Evolutionary conservation across 2,113 vertebrate species (phyloP).

Genomic region (Crotalus helleri): DNA sequence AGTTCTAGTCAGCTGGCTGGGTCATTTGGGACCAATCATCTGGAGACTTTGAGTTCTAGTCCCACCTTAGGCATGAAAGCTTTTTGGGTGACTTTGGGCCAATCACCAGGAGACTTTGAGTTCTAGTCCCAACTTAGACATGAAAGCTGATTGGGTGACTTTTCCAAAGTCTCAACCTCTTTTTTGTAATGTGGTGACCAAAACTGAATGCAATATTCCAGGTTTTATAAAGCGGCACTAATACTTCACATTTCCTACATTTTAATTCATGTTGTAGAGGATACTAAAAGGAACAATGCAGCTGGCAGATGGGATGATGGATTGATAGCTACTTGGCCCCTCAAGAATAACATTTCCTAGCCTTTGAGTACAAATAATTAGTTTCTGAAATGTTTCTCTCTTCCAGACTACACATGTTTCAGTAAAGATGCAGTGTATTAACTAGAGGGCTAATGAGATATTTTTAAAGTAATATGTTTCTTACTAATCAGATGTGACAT

Average conservation of each 20-base stretch:
- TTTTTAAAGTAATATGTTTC: constrained; percentile 8
- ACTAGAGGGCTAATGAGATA: neutral
- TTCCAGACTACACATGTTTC: neutral
- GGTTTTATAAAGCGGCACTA: no score
- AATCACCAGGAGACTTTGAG: no score
- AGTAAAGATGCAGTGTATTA: neutral
- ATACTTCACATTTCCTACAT: neutral
- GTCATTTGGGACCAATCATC: no score
- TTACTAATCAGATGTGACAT: constrained; percentile 21
- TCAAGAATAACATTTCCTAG: neutral
- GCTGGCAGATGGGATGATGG: neutral
- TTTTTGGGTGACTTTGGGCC: no score
- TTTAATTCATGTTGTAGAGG: neutral
- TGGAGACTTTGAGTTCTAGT: no score
- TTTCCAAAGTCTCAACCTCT: no score
- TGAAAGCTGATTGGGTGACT: no score
- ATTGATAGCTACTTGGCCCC: neutral
- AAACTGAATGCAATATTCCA: no score
- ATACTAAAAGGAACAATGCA: neutral
- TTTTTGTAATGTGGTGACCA: no score
- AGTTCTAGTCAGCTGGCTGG: no score
- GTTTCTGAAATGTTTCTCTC: neutral
- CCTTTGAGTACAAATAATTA: neutral
- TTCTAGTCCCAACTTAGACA: no score
- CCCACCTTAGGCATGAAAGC: no score